Evolutionary conservation across 2,888 invertebrate genomes (phyloP), one percentile per base, ranked within the genome.

Genomic region (Drosophila acutilabella): DNA sequence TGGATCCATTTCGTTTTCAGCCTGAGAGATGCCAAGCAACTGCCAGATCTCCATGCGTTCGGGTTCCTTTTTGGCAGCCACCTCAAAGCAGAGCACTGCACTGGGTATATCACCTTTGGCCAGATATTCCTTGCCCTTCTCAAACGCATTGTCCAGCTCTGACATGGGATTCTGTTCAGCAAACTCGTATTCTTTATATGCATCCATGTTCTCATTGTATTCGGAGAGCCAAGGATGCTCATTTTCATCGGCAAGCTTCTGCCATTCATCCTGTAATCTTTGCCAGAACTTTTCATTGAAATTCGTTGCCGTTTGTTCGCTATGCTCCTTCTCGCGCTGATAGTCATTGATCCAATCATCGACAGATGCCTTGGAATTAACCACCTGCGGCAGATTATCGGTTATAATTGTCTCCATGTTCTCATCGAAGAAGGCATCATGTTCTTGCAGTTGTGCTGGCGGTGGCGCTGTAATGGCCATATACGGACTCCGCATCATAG

Each of bases 1-100:
- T 3, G 97, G 96, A 92, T 99, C 99, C 95, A 93, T 98, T 93
- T 99, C 99, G 93, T 99, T 99, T 93, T 99, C 98, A 41, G 99
- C 98, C 92, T 99, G 98, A 33, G 98, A 96, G 56, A 96, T 96
- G 10, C 98, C 98, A 50, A 98, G 93, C 38, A 96, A 93, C 71
- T 96, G 95, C 98, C 98, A 98, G 1, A 96, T 96, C 92, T 97
- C 96, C 0, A 95, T 93, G 88, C 96, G 96, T 53, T 95, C 94
- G 2, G 96, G 95, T 52, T 96, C 94, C 90, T 97, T 96, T 89
- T 97, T 96, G 3, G 96, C 98, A 10, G 99, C 98, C 54, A 98
- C 97, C 93, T 99, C 99, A 93, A 99, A 99, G 89, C 98, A 96
- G 26, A 99, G 93, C 0, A 98, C 98, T 14, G 99, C 99, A 80